A percentile compares a stretch with the other conserved stretches of the same genome.
Conservation (phyloP, 1,140 invertebrate genomes). For the Arctopsyche grandis region DNA sequence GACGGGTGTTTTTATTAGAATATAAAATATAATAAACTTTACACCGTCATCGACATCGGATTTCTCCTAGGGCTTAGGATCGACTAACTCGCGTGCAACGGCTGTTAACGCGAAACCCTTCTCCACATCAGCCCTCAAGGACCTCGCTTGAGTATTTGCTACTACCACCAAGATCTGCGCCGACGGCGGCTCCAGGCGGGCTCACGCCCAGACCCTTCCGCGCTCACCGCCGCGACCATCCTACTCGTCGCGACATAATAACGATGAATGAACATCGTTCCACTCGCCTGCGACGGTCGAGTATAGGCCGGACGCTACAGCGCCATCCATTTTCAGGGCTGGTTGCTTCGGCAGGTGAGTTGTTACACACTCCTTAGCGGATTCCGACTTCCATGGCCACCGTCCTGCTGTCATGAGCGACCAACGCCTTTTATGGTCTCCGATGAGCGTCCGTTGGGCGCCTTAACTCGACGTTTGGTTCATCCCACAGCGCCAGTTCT, state of each 20-base stretch:
- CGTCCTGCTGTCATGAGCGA: too few relatives aligned
- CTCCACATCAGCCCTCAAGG: slow-evolving; percentile 88
- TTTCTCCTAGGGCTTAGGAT: slow-evolving; percentile 81
- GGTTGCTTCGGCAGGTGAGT: too few relatives aligned
- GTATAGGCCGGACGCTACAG: too few relatives aligned
- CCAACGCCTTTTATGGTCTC: too few relatives aligned
- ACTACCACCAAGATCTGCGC: slow-evolving; percentile 90
- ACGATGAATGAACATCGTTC: too few relatives aligned
- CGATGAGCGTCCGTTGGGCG: too few relatives aligned
- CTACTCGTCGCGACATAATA: slow-evolving; percentile 64
- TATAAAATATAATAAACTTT: too few relatives aligned
- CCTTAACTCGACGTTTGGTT: slow-evolving; percentile 81
- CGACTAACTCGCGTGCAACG: slow-evolving; percentile 90
- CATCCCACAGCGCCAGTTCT: slow-evolving; percentile 92
- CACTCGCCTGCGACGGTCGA: too few relatives aligned
- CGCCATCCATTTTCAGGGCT: too few relatives aligned
- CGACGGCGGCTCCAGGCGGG: slow-evolving; percentile 80
- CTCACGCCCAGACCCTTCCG: slow-evolving; percentile 80
- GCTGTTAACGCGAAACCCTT: slow-evolving; percentile 93
- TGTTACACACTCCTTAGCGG: too few relatives aligned
- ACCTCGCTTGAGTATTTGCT: slow-evolving; percentile 88
- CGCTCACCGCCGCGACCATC: slow-evolving; percentile 78
- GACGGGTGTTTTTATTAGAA: slow-evolving; percentile 61
- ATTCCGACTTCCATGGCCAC: too few relatives aligned
- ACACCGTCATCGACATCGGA: slow-evolving; percentile 67